phyloP scores from a whole-genome alignment of 2,113 vertebrate species.

The Capra hircus region DNA sequence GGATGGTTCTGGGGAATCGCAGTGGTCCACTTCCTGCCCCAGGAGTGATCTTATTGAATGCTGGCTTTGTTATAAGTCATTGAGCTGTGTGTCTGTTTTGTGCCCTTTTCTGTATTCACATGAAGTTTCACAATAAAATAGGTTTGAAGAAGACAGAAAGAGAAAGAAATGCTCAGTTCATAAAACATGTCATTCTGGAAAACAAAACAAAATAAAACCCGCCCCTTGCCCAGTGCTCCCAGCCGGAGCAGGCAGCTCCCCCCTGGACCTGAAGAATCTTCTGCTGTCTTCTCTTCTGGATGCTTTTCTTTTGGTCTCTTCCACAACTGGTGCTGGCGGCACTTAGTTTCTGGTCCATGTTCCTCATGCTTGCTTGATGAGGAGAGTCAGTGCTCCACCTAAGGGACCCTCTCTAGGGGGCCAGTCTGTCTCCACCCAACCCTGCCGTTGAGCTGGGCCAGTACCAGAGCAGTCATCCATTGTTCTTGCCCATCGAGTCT shows the following conservation, averaged over 20 bases:
- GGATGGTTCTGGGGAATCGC: neutral
- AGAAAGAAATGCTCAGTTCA: neutral
- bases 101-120: neutral
- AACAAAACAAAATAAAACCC: neutral
- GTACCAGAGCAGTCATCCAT: neutral
- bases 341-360: accelerated
- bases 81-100: neutral
- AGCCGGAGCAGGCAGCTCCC: accelerated
- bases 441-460: neutral
- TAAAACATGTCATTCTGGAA: neutral
- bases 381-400: accelerated
- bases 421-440: accelerated
- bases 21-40: neutral
- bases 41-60: neutral
- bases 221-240: neutral
- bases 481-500: neutral
- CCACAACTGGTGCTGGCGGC: neutral
- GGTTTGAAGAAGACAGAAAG: neutral
- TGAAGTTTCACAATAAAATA: neutral
- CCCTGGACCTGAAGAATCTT: neutral
- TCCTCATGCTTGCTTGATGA: accelerated
- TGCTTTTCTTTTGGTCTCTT: neutral
- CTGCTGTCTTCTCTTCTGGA: neutral
- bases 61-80: neutral
- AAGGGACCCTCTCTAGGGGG: neutral